Conservation (phyloP, 2,797 vertebrate genomes). For the Coilia nasus region DNA sequence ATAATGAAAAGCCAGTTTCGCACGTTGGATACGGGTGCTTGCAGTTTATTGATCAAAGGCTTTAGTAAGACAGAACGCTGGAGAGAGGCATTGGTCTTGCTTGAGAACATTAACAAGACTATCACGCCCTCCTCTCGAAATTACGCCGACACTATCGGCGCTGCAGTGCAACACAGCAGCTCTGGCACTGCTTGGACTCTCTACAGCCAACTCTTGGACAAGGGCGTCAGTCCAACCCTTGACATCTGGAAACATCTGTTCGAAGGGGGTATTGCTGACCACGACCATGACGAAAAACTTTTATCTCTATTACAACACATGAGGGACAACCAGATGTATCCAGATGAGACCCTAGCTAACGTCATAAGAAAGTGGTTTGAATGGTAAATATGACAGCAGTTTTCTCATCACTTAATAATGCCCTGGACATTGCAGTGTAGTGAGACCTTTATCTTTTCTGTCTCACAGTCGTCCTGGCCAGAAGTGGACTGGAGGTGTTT, state of each 20-base stretch:
- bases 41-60: slow-evolving; percentile 83
- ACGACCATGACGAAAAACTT: slow-evolving; percentile 72
- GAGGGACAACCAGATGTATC: slow-evolving; percentile 89
- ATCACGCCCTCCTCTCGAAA: slow-evolving; percentile 75
- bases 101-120: slow-evolving; percentile 81
- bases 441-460: slow-evolving; percentile 14
- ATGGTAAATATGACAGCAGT: slow-evolving; percentile 74
- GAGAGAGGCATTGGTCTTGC: slow-evolving; percentile 78
- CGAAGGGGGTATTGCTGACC: slow-evolving; percentile 60
- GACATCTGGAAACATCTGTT: slow-evolving; percentile 84
- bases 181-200: slow-evolving; percentile 76
- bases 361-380: slow-evolving; percentile 92
- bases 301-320: slow-evolving; percentile 80
- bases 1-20: slow-evolving; percentile 86
- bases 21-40: slow-evolving; percentile 80
- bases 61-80: slow-evolving; percentile 82
- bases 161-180: slow-evolving; percentile 78
- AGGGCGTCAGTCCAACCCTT: slow-evolving; percentile 73
- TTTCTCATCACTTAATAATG: not conserved
- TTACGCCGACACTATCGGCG: slow-evolving; percentile 82
- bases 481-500: slow-evolving; percentile 83
- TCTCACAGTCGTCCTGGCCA: slow-evolving; percentile 77
- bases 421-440: not conserved
- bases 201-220: slow-evolving; percentile 79
- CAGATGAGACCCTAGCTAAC: slow-evolving; percentile 73